Evolutionary conservation across 2,113 vertebrate species (phyloP).

Genomic region (human (Homo sapiens)): GRCh38 chr5:61229501-61230000

Average conservation of each 20-base stretch:
- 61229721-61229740: neutral
- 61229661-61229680: neutral
- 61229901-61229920: neutral
- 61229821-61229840: neutral
- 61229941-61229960: neutral
- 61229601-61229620: neutral
- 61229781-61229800: neutral
- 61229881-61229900: neutral
- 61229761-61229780: neutral
- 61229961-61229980: neutral
- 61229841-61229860: neutral
- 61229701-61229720: neutral
- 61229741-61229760: neutral
- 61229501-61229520: neutral
- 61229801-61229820: neutral
- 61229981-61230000: neutral
- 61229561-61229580: neutral
- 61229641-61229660: constrained; percentile 30
- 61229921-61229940: neutral
- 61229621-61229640: neutral
- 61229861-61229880: neutral
- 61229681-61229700: neutral
- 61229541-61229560: neutral
- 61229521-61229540: neutral
- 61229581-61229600: neutral